Conservation (phyloP, 2,113 vertebrate genomes). For the Lepisosteus oculatus region DNA sequence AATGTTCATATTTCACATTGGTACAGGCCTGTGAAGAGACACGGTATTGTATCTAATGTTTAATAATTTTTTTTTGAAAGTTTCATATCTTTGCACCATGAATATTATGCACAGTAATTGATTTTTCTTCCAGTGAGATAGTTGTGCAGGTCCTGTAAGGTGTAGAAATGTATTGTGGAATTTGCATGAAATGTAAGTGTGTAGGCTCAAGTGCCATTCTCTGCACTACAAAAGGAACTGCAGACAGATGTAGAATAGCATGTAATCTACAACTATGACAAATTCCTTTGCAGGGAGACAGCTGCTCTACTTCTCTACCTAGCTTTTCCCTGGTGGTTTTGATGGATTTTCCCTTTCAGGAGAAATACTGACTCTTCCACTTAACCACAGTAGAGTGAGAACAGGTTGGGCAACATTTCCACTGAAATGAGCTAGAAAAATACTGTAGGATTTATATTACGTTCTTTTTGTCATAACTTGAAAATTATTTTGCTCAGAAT, state of each 20-base stretch:
- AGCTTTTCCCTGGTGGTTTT: constrained; percentile 58
- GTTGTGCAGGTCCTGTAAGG: constrained; percentile 9
- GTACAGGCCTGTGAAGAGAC: too few species aligned
- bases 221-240: constrained; percentile 34
- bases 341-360: constrained; percentile 62
- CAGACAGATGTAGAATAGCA: constrained; percentile 54
- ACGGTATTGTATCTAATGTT: too few species aligned
- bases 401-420: constrained; percentile 52
- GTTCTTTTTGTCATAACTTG: constrained; percentile 23
- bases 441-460: constrained; percentile 39
- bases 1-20: too few species aligned
- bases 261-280: constrained; percentile 58
- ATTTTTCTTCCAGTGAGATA: constrained; percentile 28
- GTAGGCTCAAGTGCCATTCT: constrained; percentile 39
- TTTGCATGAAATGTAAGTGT: constrained; percentile 38
- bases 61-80: too few species aligned
- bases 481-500: neutral
- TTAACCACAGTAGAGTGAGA: constrained; percentile 49
- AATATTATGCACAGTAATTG: constrained; percentile 13
- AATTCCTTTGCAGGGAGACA: constrained; percentile 43
- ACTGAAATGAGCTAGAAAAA: constrained; percentile 53
- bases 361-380: constrained; percentile 52
- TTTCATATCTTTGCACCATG: too few species aligned
- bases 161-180: constrained; percentile 31
- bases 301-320: constrained; percentile 58